Conservation (phyloP, 2,113 vertebrate genomes). For the Mobula birostris region DNA sequence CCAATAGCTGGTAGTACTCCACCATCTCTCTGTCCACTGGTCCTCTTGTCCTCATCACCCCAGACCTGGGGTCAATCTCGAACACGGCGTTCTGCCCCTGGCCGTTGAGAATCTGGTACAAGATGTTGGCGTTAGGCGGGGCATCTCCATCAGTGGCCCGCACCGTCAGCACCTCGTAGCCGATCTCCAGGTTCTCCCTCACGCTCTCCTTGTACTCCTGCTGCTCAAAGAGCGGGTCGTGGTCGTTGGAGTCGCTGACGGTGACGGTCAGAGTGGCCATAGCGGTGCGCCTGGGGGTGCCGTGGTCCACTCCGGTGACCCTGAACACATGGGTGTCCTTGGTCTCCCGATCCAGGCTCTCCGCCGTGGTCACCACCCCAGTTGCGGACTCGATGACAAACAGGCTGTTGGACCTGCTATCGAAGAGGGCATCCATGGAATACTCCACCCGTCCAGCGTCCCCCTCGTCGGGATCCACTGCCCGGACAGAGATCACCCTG, state of each 20-base stretch:
- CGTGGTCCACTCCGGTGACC: conserved; percentile 72
- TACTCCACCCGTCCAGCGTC: conserved; percentile 77
- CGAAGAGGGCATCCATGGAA: conserved; percentile 82
- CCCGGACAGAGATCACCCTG: conserved; percentile 65
- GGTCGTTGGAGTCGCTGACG: conserved; percentile 81
- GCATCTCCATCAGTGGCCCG: conserved; percentile 82
- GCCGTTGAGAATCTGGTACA: conserved; percentile 78
- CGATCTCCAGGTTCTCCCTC: conserved; percentile 88
- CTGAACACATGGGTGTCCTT: conserved; percentile 89
- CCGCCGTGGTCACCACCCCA: conserved; percentile 66
- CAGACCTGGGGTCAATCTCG: conserved; percentile 83
- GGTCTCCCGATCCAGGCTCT: conserved; percentile 80
- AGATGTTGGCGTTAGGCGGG: conserved; percentile 80
- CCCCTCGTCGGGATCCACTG: conserved; percentile 73
- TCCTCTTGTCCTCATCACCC: conserved; percentile 82
- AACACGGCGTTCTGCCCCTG: conserved; percentile 64
- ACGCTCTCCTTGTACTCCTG: conserved; percentile 84
- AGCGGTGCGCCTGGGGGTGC: conserved; percentile 70
- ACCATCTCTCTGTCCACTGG: conserved; percentile 76
- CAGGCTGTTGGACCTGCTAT: conserved; percentile 79
- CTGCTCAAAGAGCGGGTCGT: conserved; percentile 82
- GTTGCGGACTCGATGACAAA: conserved; percentile 61
- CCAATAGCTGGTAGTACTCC: conserved; percentile 73
- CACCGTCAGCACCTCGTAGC: conserved; percentile 88
- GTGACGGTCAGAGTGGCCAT: conserved; percentile 83